A percentile compares a stretch with the other conserved stretches of the same genome.
phyloP scores from a whole-genome alignment of 2,888 invertebrate species.

The Agelastica alni region DNA sequence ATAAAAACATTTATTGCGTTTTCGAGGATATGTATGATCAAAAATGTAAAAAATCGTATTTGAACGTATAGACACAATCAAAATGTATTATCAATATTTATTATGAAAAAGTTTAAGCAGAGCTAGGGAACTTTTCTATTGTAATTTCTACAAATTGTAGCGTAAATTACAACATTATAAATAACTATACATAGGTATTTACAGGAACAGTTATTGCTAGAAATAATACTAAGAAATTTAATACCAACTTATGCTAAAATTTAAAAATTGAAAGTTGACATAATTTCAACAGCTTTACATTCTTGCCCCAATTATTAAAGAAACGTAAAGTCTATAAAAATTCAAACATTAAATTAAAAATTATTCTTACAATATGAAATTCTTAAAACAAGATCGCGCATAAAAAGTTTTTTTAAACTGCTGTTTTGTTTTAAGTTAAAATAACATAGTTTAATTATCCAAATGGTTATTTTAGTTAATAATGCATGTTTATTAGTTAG shows the following conservation, averaged over 20 bases:
- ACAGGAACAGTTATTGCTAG: conserved; percentile 47
- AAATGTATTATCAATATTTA: conserved; percentile 19
- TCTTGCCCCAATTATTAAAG: too few relatives aligned
- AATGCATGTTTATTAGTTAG: too few relatives aligned
- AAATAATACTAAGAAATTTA: conserved; percentile 24
- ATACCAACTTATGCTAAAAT: conserved; percentile 11
- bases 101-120: conserved; percentile 38
- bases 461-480: too few relatives aligned
- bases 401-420: too few relatives aligned
- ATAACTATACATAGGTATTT: conserved; percentile 59
- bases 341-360: too few relatives aligned
- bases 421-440: too few relatives aligned
- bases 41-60: conserved; percentile 27
- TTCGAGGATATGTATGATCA: conserved; percentile 48
- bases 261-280: conserved; percentile 20
- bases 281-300: conserved; percentile 3
- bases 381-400: too few relatives aligned
- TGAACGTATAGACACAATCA: conserved; percentile 14
- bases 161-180: conserved; percentile 50
- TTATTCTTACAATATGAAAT: too few relatives aligned
- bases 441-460: too few relatives aligned
- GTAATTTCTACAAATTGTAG: conserved; percentile 43
- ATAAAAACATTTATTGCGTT: conserved; percentile 45
- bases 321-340: too few relatives aligned
- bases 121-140: conserved; percentile 37